Base-by-base conservation (phyloP, 2,888 invertebrate genomes). In the Cheilosia impressa region DNA sequence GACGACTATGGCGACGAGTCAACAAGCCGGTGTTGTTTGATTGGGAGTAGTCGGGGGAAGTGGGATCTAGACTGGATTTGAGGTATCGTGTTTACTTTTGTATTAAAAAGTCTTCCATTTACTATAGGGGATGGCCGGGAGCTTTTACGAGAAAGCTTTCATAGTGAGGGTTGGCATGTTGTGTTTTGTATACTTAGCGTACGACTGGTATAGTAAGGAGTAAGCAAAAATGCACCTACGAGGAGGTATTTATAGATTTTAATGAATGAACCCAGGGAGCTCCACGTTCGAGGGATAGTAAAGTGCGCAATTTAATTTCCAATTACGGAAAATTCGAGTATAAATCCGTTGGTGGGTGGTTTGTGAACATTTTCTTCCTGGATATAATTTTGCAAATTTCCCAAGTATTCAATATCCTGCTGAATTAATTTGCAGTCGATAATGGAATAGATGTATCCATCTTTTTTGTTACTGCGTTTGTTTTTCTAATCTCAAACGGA, bases 71-170 rank as follows among this genome's bases (percentile, higher is more conserved):
- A 17, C 47, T 52, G 52, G 52, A 17, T 34, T 31, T 53, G 22
- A 19, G 13, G 38, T 24, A 19, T 41, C 34, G n/a, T 55, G 47
- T 63, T 69, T 77, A 55, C 69, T 52, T 66, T 52, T 60, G n/a
- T 43, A 52, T 60, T 71, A 50, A 58, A 71, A 71, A 60, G n/a
- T 55, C 50, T 13, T 73, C 41, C 19, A 58, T 71, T 4, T 60
- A 13, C 43, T 53, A 60, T 57, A 50, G 17, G 60, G 69, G 52
- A 6, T 22, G 60, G 66, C 22, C 68, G 60, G 31, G 57, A 85
- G 85, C 85, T 81, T 85, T 85, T 85, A 81, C 81, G 71, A 53
- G 60, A 85, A 81, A 85, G 85, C 85, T 85, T 77, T 72, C 19
- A 27, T n/a, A 38, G 66, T 69, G 63, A 47, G 45, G 34, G 57